Conservation (phyloP, 2,888 invertebrate genomes). For the Cantharis flavilabris region DNA sequence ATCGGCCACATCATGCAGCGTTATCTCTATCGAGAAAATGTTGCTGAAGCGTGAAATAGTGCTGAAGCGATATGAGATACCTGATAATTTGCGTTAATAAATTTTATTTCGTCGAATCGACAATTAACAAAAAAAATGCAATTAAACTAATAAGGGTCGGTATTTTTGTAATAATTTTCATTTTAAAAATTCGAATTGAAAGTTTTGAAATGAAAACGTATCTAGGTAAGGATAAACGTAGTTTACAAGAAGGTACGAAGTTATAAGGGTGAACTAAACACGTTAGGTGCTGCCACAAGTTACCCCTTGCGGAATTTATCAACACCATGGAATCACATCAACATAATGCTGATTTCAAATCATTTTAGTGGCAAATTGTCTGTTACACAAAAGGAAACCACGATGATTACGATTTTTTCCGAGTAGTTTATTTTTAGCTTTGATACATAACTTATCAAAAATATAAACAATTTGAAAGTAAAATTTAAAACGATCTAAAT, state of each 20-base stretch:
- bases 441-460: background rate
- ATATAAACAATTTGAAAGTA: background rate
- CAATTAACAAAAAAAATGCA: background rate
- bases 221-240: background rate
- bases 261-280: conserved; percentile 5
- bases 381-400: conserved; percentile 16
- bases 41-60: background rate
- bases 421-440: conserved; percentile 1
- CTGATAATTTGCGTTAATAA: background rate
- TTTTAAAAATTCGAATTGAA: background rate
- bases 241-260: background rate
- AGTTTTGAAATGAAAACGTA: background rate
- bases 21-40: background rate
- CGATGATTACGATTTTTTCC: conserved; percentile 4
- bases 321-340: conserved; percentile 11
- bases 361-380: conserved; percentile 10
- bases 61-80: background rate
- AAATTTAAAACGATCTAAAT: background rate
- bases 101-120: background rate
- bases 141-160: background rate
- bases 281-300: conserved; percentile 27
- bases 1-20: background rate
- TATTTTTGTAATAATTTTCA: background rate
- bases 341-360: conserved; percentile 19
- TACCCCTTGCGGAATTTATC: conserved; percentile 16